Evolutionary conservation across 2,888 invertebrate genomes (phyloP), one percentile per base, ranked within the genome.

Genomic region (Leucophenga maculata): DNA sequence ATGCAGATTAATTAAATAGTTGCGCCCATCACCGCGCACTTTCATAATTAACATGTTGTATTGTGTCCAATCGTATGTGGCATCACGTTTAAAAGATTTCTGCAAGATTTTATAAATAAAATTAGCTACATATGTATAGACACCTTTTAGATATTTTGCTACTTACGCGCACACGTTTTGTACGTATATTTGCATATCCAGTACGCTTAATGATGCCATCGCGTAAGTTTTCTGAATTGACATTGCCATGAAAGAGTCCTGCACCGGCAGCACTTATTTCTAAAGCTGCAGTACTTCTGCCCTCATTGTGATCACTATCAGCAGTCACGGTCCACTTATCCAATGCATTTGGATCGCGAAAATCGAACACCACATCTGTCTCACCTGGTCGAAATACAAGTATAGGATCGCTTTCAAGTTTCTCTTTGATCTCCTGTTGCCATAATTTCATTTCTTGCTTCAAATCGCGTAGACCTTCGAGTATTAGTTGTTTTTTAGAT

Each of bases 21-120:
- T 92, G 69, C 99, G 91, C 3, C 99, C 99, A 89, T 99, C 99
- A 0, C 99, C 99, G 75, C 98, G 91, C 1, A 97, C 90, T 88
- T 94, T 92, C 82, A 98, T 85, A 1, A 96, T 92, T 14, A 89
- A 83, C 67, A 92, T 93, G 78, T 95, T 97, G 86, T 95, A 98
- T 2, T 89, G 76, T 1, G 88, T 86, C 97, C 97, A 98, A 84
- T 97, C 91, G 76, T 91, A 93, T 16, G 91, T 91, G 0, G 90
- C 71, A 6, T 92, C 91, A 4, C 96, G 90, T 86, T 92, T 92
- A 86, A 97, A 97, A 0, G 97, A 95, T 92, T 93, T 95, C 93
- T 94, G 85, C 16, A 68, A 1, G 31, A 3, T 39, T 39, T 39
- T 39, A 39, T 32, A 68, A 20, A 22, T 13, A 60, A 31, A 52